phyloP scores from a whole-genome alignment of 1,140 invertebrate species.

The Tenebrio molitor region DNA sequence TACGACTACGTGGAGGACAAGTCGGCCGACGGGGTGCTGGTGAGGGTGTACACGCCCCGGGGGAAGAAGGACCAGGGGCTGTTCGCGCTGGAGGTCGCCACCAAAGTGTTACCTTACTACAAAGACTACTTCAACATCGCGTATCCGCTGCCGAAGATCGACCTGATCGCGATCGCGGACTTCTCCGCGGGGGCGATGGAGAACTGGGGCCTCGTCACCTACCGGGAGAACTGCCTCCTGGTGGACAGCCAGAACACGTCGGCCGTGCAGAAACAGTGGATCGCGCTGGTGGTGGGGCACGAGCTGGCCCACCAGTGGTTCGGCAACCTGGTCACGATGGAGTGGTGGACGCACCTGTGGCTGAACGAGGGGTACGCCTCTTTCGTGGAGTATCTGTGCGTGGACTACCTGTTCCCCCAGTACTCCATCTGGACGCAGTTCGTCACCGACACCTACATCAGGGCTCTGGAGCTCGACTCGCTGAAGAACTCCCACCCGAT shows the following conservation, averaged over 20 bases:
- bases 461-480: slow-evolving; percentile 89
- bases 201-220: slow-evolving; percentile 93
- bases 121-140: slow-evolving; percentile 95
- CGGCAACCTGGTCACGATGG: slow-evolving; percentile 93
- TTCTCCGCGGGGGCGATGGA: slow-evolving; percentile 96
- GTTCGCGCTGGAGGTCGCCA: slow-evolving; percentile 91
- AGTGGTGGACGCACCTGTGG: slow-evolving; percentile 90
- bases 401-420: slow-evolving; percentile 89
- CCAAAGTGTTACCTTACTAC: slow-evolving; percentile 91
- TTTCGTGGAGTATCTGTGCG: slow-evolving; percentile 90
- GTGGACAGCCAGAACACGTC: slow-evolving; percentile 90
- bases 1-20: slow-evolving; percentile 92
- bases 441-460: slow-evolving; percentile 85
- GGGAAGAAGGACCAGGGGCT: slow-evolving; percentile 93
- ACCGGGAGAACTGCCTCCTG: slow-evolving; percentile 85
- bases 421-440: slow-evolving; percentile 96
- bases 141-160: slow-evolving; percentile 96
- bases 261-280: slow-evolving; percentile 85
- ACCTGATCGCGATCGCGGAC: slow-evolving; percentile 95
- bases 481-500: slow-evolving; percentile 93
- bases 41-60: slow-evolving; percentile 93
- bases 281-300: slow-evolving; percentile 89
- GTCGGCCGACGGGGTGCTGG: slow-evolving; percentile 84
- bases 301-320: slow-evolving; percentile 94
- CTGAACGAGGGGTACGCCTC: slow-evolving; percentile 95